Conservation (phyloP, 2,797 vertebrate species). For the Falco peregrinus region DNA sequence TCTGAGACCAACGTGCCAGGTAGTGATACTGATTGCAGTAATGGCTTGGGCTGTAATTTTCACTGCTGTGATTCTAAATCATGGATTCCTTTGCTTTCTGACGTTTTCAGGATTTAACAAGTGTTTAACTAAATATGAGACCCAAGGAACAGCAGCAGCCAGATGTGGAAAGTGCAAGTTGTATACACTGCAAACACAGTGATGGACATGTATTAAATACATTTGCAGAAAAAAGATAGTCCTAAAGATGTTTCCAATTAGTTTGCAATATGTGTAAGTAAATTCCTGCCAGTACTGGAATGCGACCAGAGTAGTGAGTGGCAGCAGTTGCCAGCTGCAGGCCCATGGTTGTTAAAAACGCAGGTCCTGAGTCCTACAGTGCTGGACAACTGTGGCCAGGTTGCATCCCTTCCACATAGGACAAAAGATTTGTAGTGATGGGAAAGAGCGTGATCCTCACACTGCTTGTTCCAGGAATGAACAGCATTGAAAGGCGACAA, state of each 20-base stretch:
- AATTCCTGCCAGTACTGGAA: neutral
- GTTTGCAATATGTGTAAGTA: neutral
- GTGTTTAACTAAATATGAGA: neutral
- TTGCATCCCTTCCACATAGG: neutral
- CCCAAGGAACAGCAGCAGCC: neutral
- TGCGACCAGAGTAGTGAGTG: neutral
- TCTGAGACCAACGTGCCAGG: neutral
- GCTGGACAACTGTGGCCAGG: neutral
- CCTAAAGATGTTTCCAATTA: constrained; percentile 10
- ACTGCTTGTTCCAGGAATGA: neutral
- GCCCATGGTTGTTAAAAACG: neutral
- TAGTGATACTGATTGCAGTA: neutral
- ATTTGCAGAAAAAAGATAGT: neutral
- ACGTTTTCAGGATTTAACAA: neutral
- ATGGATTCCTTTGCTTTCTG: neutral
- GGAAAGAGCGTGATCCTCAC: neutral
- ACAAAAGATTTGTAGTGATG: neutral
- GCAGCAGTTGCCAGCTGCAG: neutral
- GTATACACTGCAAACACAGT: neutral
- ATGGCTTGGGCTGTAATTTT: neutral
- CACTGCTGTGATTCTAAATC: neutral
- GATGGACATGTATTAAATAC: neutral
- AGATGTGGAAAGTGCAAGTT: neutral
- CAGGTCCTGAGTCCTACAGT: rapidly evolving
- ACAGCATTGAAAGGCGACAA: neutral